Conservation (phyloP, 1,140 invertebrate species). For the Cepaea nemoralis region DNA sequence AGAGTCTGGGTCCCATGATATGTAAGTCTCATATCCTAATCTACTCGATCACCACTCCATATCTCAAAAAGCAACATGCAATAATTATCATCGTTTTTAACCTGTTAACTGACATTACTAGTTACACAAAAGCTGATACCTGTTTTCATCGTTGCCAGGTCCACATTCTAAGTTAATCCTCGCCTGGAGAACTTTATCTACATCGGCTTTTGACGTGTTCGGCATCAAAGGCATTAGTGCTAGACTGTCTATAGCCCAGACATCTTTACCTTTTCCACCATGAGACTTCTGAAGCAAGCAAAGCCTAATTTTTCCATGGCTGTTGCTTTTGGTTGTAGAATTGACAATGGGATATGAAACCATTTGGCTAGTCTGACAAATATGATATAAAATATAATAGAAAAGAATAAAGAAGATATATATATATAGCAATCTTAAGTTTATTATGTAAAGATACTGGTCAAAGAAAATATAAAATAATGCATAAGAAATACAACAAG, state of each 20-base stretch:
- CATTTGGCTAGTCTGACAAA: conserved; percentile 1
- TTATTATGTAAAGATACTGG: no score
- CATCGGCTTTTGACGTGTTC: conserved; percentile 40
- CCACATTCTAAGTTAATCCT: conserved; percentile 64
- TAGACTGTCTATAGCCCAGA: conserved; percentile 70
- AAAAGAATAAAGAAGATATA: no score
- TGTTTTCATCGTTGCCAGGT: conserved; percentile 2
- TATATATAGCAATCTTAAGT: no score
- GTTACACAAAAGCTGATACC: conserved; percentile 6
- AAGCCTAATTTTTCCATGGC: conserved; percentile 50
- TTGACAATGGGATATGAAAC: conserved; percentile 7
- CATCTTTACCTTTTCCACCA: conserved; percentile 59
- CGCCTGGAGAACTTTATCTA: conserved; percentile 66
- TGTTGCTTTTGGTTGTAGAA: neutral
- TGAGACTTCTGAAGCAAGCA: conserved; percentile 70
- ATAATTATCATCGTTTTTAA: no score
- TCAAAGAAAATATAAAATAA: no score
- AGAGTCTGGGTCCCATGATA: no score
- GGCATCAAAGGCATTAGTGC: conserved; percentile 63
- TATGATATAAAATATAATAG: no score
- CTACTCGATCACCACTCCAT: no score
- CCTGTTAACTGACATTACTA: no score
- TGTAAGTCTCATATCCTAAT: no score
- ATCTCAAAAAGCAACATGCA: no score
- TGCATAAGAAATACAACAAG: no score